Percentiles rank a stretch among this genome's conserved stretches.
Evolutionary conservation across 2,113 vertebrate species (phyloP).

Genomic region (Sceloporus tristichus): DNA sequence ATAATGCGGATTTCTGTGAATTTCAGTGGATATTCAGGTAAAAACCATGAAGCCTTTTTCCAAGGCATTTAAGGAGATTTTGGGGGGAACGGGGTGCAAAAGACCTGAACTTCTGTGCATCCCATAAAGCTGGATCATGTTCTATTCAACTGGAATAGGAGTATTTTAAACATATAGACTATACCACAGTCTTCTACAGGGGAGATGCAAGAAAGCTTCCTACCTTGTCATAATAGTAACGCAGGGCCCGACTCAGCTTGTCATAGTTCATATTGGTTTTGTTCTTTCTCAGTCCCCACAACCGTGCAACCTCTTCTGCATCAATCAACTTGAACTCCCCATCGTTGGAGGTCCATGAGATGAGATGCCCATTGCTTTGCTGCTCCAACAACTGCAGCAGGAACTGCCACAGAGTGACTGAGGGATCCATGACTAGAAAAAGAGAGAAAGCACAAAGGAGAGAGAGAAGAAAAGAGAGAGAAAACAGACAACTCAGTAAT

Average conservation of each 20-base stretch:
- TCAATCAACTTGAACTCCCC: conserved; percentile 92
- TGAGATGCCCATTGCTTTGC: conserved; percentile 86
- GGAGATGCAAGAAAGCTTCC: not conserved
- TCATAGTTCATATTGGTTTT: conserved; percentile 96
- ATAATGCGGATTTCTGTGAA: too few species aligned
- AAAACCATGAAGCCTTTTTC: too few species aligned
- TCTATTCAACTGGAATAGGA: too few species aligned
- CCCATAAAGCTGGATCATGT: too few species aligned
- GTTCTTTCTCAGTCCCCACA: conserved; percentile 93
- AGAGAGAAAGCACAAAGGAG: not conserved
- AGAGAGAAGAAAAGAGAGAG: not conserved
- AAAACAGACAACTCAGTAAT: not conserved
- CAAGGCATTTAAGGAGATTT: too few species aligned
- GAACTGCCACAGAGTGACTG: conserved; percentile 93
- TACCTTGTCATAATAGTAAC: conserved; percentile 43
- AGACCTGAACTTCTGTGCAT: too few species aligned
- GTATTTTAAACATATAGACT: too few species aligned
- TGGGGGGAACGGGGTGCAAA: too few species aligned
- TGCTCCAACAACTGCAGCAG: conserved; percentile 90
- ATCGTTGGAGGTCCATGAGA: conserved; percentile 89
- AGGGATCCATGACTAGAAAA: conserved; percentile 87
- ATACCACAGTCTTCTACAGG: not conserved
- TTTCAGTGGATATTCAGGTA: too few species aligned
- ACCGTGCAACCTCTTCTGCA: conserved; percentile 88
- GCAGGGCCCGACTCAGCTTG: conserved; percentile 69